Evolutionary conservation across 2,797 vertebrate species (phyloP).

Genomic region (Trematomus bernacchii): DNA sequence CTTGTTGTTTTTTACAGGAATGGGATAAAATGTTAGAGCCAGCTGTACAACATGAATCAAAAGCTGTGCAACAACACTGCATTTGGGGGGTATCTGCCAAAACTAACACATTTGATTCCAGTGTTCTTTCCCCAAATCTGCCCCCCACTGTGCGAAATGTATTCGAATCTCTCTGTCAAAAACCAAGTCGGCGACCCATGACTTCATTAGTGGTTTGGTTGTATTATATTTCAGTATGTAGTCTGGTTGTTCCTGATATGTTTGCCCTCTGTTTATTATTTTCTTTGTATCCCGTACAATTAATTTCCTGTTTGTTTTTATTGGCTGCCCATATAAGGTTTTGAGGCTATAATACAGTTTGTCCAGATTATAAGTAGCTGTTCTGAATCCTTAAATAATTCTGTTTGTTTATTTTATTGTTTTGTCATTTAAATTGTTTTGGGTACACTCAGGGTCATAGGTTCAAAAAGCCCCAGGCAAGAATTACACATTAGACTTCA

Average conservation of each 20-base stretch:
- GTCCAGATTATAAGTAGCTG: slow-evolving; percentile 1
- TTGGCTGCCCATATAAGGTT: neutral
- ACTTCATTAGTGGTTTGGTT: neutral
- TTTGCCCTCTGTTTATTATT: neutral
- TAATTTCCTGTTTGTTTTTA: slow-evolving; percentile 20
- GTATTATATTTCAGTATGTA: neutral
- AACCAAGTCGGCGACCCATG: too few relatives aligned
- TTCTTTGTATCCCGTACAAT: slow-evolving; percentile 6
- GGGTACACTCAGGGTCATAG: slow-evolving; percentile 16
- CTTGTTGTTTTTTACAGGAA: too few relatives aligned
- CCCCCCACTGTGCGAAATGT: too few relatives aligned
- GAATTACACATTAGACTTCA: slow-evolving; percentile 23
- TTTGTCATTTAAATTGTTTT: slow-evolving; percentile 21
- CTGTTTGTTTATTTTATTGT: slow-evolving; percentile 13
- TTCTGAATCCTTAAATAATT: slow-evolving; percentile 28
- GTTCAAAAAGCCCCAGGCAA: slow-evolving; percentile 23
- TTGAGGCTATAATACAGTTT: neutral
- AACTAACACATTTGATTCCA: too few relatives aligned
- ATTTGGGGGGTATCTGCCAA: too few relatives aligned
- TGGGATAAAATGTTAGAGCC: too few relatives aligned
- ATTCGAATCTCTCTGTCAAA: too few relatives aligned
- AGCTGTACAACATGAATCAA: too few relatives aligned
- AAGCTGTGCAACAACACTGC: too few relatives aligned
- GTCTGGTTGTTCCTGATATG: neutral
- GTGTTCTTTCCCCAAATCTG: too few relatives aligned